Conservation (phyloP, 2,113 vertebrate species). For the Limnothrissa miodon region DNA sequence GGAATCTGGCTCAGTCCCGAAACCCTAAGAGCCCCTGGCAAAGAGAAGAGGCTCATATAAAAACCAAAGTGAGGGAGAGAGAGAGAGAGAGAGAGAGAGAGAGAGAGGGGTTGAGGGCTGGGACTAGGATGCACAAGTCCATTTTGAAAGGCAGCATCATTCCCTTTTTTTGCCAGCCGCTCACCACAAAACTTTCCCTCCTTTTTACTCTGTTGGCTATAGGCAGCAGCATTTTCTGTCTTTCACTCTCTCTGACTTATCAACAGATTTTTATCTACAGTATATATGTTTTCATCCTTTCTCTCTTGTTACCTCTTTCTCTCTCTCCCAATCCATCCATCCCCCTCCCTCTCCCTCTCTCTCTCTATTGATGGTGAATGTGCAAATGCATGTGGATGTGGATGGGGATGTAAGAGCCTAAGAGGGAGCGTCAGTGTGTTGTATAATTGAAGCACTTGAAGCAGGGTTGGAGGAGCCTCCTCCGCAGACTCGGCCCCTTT, state of each 20-base stretch:
- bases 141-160: not conserved
- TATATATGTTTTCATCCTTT: too few species aligned
- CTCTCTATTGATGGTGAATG: not conserved
- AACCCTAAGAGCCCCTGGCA: slow-evolving; percentile 2
- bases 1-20: not conserved
- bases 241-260: too few species aligned
- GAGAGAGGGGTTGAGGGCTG: not conserved
- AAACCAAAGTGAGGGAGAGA: not conserved
- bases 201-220: not conserved
- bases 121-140: not conserved
- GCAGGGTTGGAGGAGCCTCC: not conserved
- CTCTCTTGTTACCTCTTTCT: too few species aligned
- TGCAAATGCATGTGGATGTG: not conserved
- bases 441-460: not conserved
- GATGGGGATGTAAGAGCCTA: not conserved
- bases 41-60: not conserved
- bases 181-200: not conserved
- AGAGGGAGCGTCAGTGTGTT: not conserved
- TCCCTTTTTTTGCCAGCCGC: not conserved
- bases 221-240: too few species aligned
- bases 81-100: not conserved
- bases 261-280: too few species aligned
- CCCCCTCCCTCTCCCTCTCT: too few species aligned
- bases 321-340: too few species aligned
- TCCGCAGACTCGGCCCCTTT: not conserved